Conservation (phyloP, 2,113 vertebrate genomes). For the Alethe diademata region DNA sequence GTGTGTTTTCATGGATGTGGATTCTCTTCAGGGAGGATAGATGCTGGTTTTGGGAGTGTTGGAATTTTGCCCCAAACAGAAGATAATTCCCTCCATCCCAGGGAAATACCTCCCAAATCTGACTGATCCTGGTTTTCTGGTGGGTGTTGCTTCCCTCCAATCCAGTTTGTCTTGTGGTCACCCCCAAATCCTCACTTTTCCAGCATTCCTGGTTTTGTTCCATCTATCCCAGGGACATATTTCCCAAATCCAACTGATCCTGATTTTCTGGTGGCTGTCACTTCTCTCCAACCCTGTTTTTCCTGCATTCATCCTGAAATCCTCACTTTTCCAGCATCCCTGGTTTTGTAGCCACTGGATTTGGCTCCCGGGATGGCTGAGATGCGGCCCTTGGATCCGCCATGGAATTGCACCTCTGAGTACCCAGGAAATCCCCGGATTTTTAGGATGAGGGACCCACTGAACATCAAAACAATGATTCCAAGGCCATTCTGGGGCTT, state of each 20-base stretch:
- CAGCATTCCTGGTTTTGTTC: neutral
- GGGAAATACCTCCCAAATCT: neutral
- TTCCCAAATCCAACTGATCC: neutral
- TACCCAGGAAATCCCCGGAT: neutral
- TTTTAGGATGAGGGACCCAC: neutral
- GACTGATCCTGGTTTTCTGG: neutral
- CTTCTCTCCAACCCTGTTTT: neutral
- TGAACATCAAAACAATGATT: neutral
- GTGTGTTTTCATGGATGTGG: neutral
- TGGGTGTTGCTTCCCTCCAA: neutral
- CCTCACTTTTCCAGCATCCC: neutral
- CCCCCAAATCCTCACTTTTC: neutral
- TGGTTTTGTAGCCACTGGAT: fast-evolving
- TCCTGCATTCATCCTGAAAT: neutral
- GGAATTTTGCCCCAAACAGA: neutral
- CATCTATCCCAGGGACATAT: neutral
- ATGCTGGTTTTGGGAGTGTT: neutral
- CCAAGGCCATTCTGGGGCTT: neutral
- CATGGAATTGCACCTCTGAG: fast-evolving
- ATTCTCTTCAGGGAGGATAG: neutral
- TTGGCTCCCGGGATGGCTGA: fast-evolving
- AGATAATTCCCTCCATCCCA: neutral
- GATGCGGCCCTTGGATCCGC: neutral
- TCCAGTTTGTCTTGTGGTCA: neutral
- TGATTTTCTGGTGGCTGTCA: neutral